Base-by-base conservation (phyloP, 2,113 vertebrate genomes). In the Salvator merianae region DNA sequence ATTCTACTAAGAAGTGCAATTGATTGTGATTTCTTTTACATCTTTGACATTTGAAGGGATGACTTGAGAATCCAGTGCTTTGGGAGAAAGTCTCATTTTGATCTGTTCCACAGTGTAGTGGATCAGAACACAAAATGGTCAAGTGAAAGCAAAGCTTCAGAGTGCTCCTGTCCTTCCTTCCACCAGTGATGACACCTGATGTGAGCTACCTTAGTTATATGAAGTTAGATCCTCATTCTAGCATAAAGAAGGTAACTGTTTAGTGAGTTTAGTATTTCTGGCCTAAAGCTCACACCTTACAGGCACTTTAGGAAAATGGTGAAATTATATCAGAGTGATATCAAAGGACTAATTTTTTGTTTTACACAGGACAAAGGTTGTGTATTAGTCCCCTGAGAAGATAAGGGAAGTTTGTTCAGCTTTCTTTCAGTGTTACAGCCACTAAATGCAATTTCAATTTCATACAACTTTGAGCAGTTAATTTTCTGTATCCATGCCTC, bases 261-360 rank as follows among this genome's bases (percentile, higher is more conserved):
- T 53, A 71, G 73, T 79, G 83, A 0, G 0, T 63, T 50, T 81
- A 66, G 30, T n/a, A 36, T 14, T 82, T 87, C 70, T 69, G 82
- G 55, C 53, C 36, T 63, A 77, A 86, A 55, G 1, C 34, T 30
- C 32, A 38, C 14, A 9, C 14, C 69, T 79, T 40, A 26, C 1
- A 85, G 77, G 13, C 43, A 78, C n/a, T 84, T 93, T 65, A 85
- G 62, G 66, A 89, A 90, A 91, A 86, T 34, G 72, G 32, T 8
- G 38, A 69, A 86, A 65, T 77, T 43, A 30, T 0, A 77, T 20
- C 70, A 2, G 6, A 83, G 34, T 24, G 14, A 63, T 38, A 76
- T 63, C 36, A 71, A 80, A 53, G 71, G 7, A 77, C 34, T 68
- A 62, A 18, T n/a, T 86, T 43, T 79, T 14, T 6, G 65, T 81